phyloP scores from a whole-genome alignment of 2,113 vertebrate genomes.

The Oreochromis spilurus region DNA sequence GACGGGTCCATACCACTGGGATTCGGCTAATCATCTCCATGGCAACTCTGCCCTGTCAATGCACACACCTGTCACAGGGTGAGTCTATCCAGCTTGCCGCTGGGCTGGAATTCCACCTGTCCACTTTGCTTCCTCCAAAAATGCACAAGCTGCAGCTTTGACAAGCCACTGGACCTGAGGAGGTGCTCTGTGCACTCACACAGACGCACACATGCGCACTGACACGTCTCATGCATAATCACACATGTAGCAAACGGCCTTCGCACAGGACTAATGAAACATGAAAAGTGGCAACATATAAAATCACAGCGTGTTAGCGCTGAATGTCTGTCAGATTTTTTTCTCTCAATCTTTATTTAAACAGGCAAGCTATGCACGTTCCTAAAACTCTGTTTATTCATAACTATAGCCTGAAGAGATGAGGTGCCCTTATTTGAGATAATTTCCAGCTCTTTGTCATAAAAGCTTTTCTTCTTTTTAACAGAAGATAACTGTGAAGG shows the following conservation, averaged over 20 bases:
- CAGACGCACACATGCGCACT: neutral
- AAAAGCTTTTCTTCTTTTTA: neutral
- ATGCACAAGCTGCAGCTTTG: slow-evolving; percentile 6
- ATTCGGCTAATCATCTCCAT: slow-evolving; percentile 1
- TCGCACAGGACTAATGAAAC: slow-evolving; percentile 17
- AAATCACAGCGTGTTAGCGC: neutral
- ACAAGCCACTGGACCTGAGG: slow-evolving; percentile 3
- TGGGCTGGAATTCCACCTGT: slow-evolving; percentile 35
- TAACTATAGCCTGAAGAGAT: slow-evolving; percentile 4
- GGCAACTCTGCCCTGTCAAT: slow-evolving; percentile 14
- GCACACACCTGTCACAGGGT: slow-evolving; percentile 11
- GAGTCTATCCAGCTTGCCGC: slow-evolving; percentile 18
- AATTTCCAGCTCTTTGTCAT: neutral
- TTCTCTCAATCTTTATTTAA: slow-evolving; percentile 29
- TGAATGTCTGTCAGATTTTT: neutral
- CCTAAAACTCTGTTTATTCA: slow-evolving; percentile 1
- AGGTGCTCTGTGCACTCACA: neutral
- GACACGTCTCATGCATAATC: neutral
- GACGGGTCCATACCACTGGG: neutral
- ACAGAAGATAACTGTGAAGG: neutral
- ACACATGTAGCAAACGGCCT: neutral
- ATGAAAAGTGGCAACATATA: slow-evolving; percentile 18
- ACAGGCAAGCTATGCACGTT: slow-evolving; percentile 4
- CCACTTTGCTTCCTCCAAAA: slow-evolving; percentile 14
- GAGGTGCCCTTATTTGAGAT: neutral